Evolutionary conservation across 2,797 vertebrate genomes (phyloP), one percentile per base, ranked within the genome.

Genomic region (Hephaestus fuliginosus): DNA sequence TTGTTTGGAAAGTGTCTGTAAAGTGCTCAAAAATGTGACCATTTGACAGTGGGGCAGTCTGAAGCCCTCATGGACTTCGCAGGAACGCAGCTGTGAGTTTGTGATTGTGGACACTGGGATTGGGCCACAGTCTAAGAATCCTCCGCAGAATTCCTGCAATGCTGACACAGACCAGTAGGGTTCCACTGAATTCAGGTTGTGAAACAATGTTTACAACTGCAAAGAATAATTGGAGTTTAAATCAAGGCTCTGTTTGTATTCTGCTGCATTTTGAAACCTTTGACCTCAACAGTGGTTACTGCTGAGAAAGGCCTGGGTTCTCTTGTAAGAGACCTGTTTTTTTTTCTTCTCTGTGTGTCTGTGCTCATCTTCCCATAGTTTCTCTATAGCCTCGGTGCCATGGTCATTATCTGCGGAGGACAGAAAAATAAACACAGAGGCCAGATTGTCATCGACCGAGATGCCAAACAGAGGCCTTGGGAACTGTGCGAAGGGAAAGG

Each of bases 391-490:
- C 74, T 78, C 44, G 52, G 70, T 76, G 66, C 72, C 62, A 33
- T 0, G 55, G 76, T 69, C 86, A 88, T 90, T 83, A 90, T 91
- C 83, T 81, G 64, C 22, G 1, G 66, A 87, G 80, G 82, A 86
- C 76, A 90, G 83, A 76, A 73, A 89, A 86, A 89, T 84, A 91
- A 89, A 91, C 80, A 78, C 70, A 80, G 70, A 83, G 75, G 84
- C 82, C 78, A 86, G 87, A 85, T 88, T 87, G 84, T 70, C 87
- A 89, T 91, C 76, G 63, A 86, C 83, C 48, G 36, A 57, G 85
- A 80, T 85, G 81, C 61, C 67, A 81, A 64, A 88, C 57, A 60
- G 75, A 70, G 79, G 72, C 89, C 76, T 78, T 81, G 82, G 87
- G 66, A 74, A 41, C 22, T 1, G 55, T 66, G 75, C 60, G 28